Base-by-base conservation (phyloP, 2,888 invertebrate genomes). In the Phanerotoma sp. region DNA sequence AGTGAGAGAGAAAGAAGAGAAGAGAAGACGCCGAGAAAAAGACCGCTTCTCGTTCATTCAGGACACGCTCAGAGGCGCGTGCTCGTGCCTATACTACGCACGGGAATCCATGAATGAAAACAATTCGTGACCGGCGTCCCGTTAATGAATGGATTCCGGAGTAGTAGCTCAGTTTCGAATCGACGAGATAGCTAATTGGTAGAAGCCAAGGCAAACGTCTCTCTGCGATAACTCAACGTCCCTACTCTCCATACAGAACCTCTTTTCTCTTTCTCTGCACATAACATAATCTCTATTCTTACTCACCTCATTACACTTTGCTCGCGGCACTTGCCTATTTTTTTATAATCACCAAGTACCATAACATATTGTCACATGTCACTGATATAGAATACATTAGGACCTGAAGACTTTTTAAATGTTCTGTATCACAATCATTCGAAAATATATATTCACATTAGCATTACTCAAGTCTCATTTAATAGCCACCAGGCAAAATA, bases 101-200 rank as follows among this genome's bases (percentile, higher is more conserved):
- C 65, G 66, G 64, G 64, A 66, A 70, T 70, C 68, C 66, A 73
- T 75, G 74, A 75, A 75, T 74, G 74, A 73, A 74, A 72, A 71
- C 70, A 71, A 70, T 71, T 71, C 65, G 68, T 68, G 65, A 66
- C 67, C 69, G 66, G 62, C 64, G 66, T 69, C 65, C 69, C 67
- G 64, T 69, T 72, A 72, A 71, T 67, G 68, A 71, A 71, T 68
- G 68, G 66, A 68, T 70, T 69, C 65, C 64, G 56, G 55, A 63
- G 69, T 69, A 62, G 63, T 67, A 66, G 66, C 66, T 67, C 65
- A 67, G 67, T 69, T 66, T 65, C 64, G 66, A 67, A 66, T 67
- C 65, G 62, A 58, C 61, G 62, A 58, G 60, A 58, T 50, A 60
- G 58, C 63, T 63, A 63, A 63, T 61, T 63, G 60, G 63, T 60